phyloP scores from a whole-genome alignment of 2,888 invertebrate species.

The Eustalomyia histrio region DNA sequence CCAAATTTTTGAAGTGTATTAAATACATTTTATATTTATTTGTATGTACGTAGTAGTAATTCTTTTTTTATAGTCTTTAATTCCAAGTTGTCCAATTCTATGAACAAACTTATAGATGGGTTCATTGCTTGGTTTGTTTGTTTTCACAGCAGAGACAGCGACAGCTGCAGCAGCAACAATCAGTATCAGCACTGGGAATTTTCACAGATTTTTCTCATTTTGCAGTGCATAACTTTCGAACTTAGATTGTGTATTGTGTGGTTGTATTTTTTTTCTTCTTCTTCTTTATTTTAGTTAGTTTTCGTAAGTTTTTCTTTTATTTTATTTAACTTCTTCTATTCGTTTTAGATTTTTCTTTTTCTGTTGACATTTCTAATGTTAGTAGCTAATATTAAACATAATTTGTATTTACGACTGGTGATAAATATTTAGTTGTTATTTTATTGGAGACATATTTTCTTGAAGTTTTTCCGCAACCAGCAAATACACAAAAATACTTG shows the following conservation, averaged over 20 bases:
- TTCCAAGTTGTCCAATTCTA: constrained; percentile 44
- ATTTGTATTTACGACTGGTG: constrained; percentile 61
- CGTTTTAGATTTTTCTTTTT: not conserved
- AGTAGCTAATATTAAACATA: constrained; percentile 53
- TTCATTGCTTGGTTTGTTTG: not conserved
- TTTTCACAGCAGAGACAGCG: not conserved
- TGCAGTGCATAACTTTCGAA: not conserved
- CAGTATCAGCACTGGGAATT: constrained; percentile 20
- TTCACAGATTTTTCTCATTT: constrained; percentile 25
- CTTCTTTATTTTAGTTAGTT: constrained; percentile 40
- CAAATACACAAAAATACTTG: not conserved
- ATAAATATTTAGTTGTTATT: constrained; percentile 54
- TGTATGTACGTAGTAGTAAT: constrained; percentile 31
- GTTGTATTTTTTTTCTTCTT: no score
- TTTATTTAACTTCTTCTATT: constrained; percentile 25
- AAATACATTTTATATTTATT: no score
- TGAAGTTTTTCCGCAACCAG: constrained; percentile 6
- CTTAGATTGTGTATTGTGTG: no score
- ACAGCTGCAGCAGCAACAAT: no score
- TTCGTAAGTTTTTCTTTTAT: constrained; percentile 9
- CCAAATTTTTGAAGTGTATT: no score
- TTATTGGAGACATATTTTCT: constrained; percentile 49
- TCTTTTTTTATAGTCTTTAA: constrained; percentile 31
- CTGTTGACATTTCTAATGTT: constrained; percentile 40
- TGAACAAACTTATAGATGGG: not conserved